These are phyloP conservation scores for Otus scops DNA, from an alignment of 2,797 vertebrate species.

Conservation along the genomic window DNA sequence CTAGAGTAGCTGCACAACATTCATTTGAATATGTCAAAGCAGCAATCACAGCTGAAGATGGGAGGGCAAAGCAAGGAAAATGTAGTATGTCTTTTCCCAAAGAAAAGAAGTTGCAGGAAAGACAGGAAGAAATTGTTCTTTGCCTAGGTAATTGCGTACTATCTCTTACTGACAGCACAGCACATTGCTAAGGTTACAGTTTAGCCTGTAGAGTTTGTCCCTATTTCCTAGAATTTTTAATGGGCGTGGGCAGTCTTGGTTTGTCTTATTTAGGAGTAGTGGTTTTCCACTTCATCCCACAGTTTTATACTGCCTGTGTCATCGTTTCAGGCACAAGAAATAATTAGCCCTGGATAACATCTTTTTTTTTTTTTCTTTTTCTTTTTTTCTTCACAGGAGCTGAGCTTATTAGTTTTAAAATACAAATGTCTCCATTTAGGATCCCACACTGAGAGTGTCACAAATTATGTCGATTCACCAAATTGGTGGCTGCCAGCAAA, in stretches of 20 bases:
- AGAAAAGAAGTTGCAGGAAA: not conserved
- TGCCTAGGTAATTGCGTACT: not conserved
- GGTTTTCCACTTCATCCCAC: constrained; percentile 45
- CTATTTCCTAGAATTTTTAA: constrained; percentile 32
- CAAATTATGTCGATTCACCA: constrained; percentile 50
- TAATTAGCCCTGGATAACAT: not conserved
- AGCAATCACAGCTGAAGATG: not conserved
- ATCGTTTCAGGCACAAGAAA: constrained; percentile 11
- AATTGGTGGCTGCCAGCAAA: constrained; percentile 31
- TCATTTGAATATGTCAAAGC: not conserved
- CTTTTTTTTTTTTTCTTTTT: rapidly evolving
- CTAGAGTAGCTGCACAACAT: not conserved
- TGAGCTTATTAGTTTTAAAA: not conserved
- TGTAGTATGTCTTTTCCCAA: not conserved
- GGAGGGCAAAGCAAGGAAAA: not conserved
- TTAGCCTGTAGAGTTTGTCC: not conserved
- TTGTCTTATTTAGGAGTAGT: not conserved
- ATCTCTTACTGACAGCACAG: not conserved
- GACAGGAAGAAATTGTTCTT: not conserved
- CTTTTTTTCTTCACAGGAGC: not conserved
- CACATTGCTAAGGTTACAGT: not conserved
- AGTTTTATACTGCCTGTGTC: not conserved
- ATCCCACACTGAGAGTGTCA: constrained; percentile 43
- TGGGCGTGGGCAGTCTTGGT: not conserved
- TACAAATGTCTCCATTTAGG: constrained; percentile 25